Conservation (phyloP, 2,113 vertebrate genomes). For the Oxyura jamaicensis region DNA sequence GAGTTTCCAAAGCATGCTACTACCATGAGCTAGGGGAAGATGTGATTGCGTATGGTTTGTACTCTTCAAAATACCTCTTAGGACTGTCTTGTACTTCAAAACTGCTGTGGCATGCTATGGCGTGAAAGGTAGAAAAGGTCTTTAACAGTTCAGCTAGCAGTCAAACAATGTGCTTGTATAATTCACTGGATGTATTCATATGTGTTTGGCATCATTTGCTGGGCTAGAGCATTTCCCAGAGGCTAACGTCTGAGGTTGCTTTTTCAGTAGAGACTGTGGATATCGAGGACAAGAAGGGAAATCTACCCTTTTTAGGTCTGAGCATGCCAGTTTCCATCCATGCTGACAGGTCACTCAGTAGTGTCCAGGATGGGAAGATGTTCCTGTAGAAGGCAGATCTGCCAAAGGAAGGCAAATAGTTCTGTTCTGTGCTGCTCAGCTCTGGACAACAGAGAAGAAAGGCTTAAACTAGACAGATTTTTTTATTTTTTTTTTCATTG, state of each 20-base stretch:
- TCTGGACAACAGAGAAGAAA: not conserved
- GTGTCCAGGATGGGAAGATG: not conserved
- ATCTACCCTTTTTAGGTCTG: not conserved
- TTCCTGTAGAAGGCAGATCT: not conserved
- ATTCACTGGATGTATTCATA: not conserved
- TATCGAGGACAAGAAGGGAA: not conserved
- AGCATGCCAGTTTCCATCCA: not conserved
- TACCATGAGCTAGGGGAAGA: not conserved
- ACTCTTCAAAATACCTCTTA: not conserved
- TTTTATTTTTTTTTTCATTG: not conserved
- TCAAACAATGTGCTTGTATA: not conserved
- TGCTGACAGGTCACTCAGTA: not conserved
- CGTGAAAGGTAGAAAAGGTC: not conserved
- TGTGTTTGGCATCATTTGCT: not conserved
- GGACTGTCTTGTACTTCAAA: not conserved
- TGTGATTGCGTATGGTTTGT: not conserved
- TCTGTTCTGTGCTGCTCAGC: not conserved
- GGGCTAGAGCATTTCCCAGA: not conserved
- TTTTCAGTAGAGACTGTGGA: not conserved
- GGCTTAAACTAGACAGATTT: rapidly evolving
- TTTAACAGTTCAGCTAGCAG: not conserved
- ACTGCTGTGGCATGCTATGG: not conserved
- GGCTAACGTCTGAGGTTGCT: not conserved
- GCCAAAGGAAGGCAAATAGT: not conserved
- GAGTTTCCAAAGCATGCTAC: not conserved